Percentiles rank a stretch among this genome's conserved stretches.
These are phyloP conservation scores for Aphidius ervi DNA, from an alignment of 1,140 invertebrate genomes.

Conservation along the genomic window DNA sequence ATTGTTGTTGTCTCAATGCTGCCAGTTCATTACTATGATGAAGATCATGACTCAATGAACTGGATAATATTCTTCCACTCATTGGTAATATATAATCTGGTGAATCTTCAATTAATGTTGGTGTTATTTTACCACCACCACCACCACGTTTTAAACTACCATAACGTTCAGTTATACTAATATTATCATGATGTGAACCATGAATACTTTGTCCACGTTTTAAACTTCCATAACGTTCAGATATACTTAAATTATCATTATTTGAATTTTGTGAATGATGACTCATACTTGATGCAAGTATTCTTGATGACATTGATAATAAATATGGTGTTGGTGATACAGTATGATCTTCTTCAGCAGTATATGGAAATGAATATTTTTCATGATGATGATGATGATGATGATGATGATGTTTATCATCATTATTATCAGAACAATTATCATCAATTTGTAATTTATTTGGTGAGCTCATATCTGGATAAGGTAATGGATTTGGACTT, in stretches of 20 bases:
- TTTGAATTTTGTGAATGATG: constrained; percentile 57
- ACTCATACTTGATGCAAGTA: constrained; percentile 47
- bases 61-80: constrained; percentile 47
- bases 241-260: constrained; percentile 45
- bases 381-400: constrained; percentile 66
- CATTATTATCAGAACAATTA: constrained; percentile 69
- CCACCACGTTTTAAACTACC: constrained; percentile 37
- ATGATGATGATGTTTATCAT: constrained; percentile 61
- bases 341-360: constrained; percentile 57
- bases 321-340: constrained; percentile 53
- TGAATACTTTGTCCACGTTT: constrained; percentile 46
- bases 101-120: constrained; percentile 40
- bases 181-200: constrained; percentile 46
- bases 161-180: constrained; percentile 43
- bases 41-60: constrained; percentile 46
- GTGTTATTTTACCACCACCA: constrained; percentile 36
- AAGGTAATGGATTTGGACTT: constrained; percentile 69
- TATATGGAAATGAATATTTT: constrained; percentile 75
- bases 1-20: constrained; percentile 40
- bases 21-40: constrained; percentile 48
- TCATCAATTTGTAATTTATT: constrained; percentile 59
- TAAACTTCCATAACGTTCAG: constrained; percentile 47
- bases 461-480: constrained; percentile 62
- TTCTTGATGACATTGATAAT: constrained; percentile 47
- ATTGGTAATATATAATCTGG: constrained; percentile 50